phyloP scores from a whole-genome alignment of 2,113 vertebrate genomes.

The Podarcis raffonei region DNA sequence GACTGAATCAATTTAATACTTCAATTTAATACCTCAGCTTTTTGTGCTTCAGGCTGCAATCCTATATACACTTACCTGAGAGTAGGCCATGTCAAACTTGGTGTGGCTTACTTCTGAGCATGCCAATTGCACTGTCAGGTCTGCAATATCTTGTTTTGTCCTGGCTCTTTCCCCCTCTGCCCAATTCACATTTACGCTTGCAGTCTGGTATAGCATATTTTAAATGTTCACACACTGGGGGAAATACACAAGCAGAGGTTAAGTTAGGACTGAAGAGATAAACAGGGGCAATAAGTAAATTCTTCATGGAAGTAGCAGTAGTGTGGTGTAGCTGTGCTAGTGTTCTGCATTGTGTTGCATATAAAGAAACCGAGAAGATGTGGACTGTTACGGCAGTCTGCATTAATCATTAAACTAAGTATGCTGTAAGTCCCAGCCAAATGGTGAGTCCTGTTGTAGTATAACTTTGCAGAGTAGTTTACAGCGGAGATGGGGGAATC shows the following conservation, averaged over 20 bases:
- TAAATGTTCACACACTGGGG: too few species aligned
- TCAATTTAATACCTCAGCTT: not conserved
- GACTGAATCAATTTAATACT: constrained; percentile 35
- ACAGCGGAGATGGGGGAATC: not conserved
- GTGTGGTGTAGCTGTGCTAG: not conserved
- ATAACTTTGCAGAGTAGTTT: not conserved
- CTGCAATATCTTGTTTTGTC: not conserved
- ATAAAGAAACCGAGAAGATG: not conserved
- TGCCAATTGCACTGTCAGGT: too few species aligned
- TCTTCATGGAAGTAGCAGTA: not conserved
- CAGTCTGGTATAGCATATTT: not conserved
- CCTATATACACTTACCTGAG: too few species aligned
- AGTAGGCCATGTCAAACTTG: too few species aligned
- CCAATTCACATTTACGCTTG: not conserved
- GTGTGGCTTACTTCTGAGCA: too few species aligned
- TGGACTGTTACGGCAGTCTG: not conserved
- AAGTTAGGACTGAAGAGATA: too few species aligned
- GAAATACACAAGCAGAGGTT: not conserved
- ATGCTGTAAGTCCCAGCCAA: not conserved
- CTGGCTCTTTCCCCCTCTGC: not conserved
- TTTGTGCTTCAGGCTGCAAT: not conserved
- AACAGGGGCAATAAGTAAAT: not conserved
- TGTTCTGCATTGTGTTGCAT: not conserved
- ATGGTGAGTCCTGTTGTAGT: too few species aligned
- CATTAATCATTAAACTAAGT: not conserved